phyloP scores from a whole-genome alignment of 1,140 invertebrate genomes.

The Monomorium pharaonis region DNA sequence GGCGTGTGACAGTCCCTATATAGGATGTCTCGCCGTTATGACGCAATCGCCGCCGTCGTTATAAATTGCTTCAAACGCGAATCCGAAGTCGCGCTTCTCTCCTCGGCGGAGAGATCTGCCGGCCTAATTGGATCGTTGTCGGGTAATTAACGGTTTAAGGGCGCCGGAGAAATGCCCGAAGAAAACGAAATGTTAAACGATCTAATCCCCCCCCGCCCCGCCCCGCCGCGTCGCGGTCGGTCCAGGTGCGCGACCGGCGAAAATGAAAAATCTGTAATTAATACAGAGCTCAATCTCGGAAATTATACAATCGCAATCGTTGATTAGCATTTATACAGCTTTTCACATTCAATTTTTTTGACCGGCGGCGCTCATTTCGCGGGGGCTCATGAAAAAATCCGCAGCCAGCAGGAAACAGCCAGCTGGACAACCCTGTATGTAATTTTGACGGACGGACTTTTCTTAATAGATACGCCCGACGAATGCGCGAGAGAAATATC shows the following conservation, averaged over 20 bases:
- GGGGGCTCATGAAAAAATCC: slow-evolving; percentile 30
- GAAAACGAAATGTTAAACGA: background rate
- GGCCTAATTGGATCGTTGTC: background rate
- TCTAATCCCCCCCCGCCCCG: too few relatives aligned
- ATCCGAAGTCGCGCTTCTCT: background rate
- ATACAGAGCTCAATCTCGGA: slow-evolving; percentile 11
- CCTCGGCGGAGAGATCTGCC: background rate
- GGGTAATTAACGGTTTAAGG: background rate
- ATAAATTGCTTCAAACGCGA: too few relatives aligned
- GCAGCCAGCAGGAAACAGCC: background rate
- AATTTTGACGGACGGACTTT: slow-evolving; percentile 47
- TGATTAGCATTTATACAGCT: slow-evolving; percentile 38
- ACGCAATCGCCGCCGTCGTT: background rate
- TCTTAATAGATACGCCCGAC: slow-evolving; percentile 53
- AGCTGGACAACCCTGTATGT: slow-evolving; percentile 24
- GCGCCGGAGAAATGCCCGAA: background rate
- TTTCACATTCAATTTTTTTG: slow-evolving; percentile 4
- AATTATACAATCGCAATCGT: slow-evolving; percentile 22
- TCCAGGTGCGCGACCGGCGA: background rate
- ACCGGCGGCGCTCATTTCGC: background rate
- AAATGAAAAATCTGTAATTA: slow-evolving; percentile 22
- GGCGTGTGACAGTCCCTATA: slow-evolving; percentile 56
- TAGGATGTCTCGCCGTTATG: slow-evolving; percentile 34
- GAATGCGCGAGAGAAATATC: slow-evolving; percentile 42
- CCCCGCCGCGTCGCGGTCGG: too few relatives aligned